These are phyloP conservation scores for Drosophila pseudotalamancana DNA, from an alignment of 2,888 invertebrate genomes.

Conservation along the genomic window DNA sequence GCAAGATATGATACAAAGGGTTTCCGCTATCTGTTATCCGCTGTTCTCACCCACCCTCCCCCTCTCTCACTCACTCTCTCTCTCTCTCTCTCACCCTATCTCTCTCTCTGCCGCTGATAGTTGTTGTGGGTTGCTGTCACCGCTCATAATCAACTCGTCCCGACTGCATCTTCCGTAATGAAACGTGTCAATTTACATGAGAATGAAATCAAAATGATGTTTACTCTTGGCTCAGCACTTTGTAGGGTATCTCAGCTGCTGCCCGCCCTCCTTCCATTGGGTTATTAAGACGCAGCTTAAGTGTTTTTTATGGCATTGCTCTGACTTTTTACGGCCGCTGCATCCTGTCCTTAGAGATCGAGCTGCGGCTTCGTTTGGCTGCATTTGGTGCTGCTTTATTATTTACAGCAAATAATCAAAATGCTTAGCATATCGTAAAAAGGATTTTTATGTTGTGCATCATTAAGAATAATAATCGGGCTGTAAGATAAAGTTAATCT, in stretches of 20 bases:
- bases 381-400: conserved; percentile 57
- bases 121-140: conserved; percentile 15
- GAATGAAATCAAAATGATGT: conserved; percentile 62
- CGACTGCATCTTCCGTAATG: conserved; percentile 61
- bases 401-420: conserved; percentile 76
- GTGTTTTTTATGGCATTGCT: conserved; percentile 57
- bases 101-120: neutral
- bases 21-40: conserved; percentile 14
- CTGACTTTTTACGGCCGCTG: conserved; percentile 50
- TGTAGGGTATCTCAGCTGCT: neutral
- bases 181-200: conserved; percentile 79
- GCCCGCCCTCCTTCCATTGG: neutral
- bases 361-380: neutral
- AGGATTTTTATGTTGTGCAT: conserved; percentile 72
- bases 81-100: neutral
- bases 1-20: conserved; percentile 44
- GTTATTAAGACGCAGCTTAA: conserved; percentile 43
- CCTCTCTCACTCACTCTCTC: neutral
- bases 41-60: neutral
- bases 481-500: conserved; percentile 26
- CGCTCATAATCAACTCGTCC: conserved; percentile 25
- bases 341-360: conserved; percentile 44
- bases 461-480: conserved; percentile 67
- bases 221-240: conserved; percentile 38
- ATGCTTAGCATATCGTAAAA: conserved; percentile 76